A percentile compares a stretch with the other conserved stretches of the same genome.
Evolutionary conservation across 2,888 invertebrate genomes (phyloP).

Genomic region (Sesia apiformis): DNA sequence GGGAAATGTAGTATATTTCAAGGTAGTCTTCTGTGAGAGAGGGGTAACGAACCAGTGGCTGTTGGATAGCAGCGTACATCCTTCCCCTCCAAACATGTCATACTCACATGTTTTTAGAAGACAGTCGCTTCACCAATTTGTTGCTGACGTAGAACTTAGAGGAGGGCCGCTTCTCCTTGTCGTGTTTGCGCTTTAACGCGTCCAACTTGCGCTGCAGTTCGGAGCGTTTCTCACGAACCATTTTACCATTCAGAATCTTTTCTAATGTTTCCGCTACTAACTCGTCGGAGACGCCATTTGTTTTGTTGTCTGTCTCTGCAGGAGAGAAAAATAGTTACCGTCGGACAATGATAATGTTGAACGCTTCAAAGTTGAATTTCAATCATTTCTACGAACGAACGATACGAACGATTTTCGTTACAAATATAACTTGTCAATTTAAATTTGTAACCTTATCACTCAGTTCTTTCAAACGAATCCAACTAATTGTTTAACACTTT

Average conservation of each 20-base stretch:
- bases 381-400: no score
- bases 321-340: no score
- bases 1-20: neutral
- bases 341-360: no score
- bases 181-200: constrained; percentile 84
- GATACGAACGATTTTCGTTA: no score
- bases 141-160: constrained; percentile 85
- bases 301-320: constrained; percentile 6
- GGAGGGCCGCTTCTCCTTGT: constrained; percentile 81
- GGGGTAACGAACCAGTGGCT: neutral
- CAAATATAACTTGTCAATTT: no score
- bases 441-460: no score
- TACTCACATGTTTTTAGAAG: constrained; percentile 86
- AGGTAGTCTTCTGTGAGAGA: neutral
- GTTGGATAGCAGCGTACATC: neutral
- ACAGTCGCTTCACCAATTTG: constrained; percentile 83
- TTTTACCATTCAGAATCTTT: constrained; percentile 85
- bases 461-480: no score
- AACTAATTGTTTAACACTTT: no score
- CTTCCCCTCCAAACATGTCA: neutral
- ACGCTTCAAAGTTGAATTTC: no score
- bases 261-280: constrained; percentile 84
- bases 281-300: constrained; percentile 64
- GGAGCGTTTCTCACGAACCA: constrained; percentile 85
- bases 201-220: constrained; percentile 94